Base-by-base conservation (phyloP, 2,888 invertebrate genomes). In the Baccha elongata region DNA sequence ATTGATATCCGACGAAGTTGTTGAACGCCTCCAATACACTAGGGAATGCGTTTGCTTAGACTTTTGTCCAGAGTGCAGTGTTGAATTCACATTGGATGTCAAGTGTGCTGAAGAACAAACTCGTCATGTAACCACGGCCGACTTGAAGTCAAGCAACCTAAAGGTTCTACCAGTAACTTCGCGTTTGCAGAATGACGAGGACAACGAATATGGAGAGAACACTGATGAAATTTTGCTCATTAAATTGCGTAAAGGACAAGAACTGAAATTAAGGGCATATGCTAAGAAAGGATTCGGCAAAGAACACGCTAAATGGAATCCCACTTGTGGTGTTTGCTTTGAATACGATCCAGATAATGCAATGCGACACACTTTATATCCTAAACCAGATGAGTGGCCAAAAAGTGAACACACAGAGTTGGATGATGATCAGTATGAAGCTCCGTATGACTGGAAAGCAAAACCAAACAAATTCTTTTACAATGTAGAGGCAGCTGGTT, bases 251-350 rank as follows among this genome's bases (percentile, higher is more conserved):
- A 94, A 94, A 89, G 94, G 99, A 0, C 99, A 99, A 89, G 98
- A 98, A 89, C 90, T 99, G 42, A 98, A 98, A 89, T 91, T 99
- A 73, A 93, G 96, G 86, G 99, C 99, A 0, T 99, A 97, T 92
- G 99, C 99, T 0, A 98, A 99, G 87, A 99, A 99, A 92, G 93
- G 93, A 32, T 91, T 91, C 69, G 91, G 99, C 0, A 99, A 99
- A 89, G 99, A 99, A 89, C 99, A 99, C 92, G 99, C 99, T 0
- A 99, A 99, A 91, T 99, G 99, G 99, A 99, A 99, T 92, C 99
- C 99, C 2, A 99, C 99, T 0, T 97, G 97, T 58, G 99, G 99
- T 46, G 99, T 99, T 1, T 96, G 96, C 62, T 99, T 99, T 91
- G 99, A 99, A 91, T 99, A 99, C 91, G 99, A 99, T 91, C 99